phyloP scores from a whole-genome alignment of 2,797 vertebrate species.

The Paedocypris micromegethes region DNA sequence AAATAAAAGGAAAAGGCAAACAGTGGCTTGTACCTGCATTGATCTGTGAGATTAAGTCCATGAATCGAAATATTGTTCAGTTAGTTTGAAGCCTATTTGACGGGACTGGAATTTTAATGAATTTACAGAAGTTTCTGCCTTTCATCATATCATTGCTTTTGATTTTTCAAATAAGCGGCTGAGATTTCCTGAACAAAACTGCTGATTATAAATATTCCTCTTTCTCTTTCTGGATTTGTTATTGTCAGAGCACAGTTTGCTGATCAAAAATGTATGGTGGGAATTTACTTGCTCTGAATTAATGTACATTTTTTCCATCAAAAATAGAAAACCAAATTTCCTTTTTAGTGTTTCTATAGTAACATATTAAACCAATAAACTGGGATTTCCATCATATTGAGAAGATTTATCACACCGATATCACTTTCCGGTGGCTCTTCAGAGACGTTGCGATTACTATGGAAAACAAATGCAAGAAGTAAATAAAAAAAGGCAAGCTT shows the following conservation, averaged over 20 bases:
- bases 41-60: conserved; percentile 18
- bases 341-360: no score
- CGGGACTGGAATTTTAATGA: neutral
- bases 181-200: neutral
- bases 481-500: conserved; percentile 19
- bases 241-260: no score
- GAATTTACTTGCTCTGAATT: conserved; percentile 8
- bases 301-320: conserved; percentile 9
- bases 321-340: conserved; percentile 4
- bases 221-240: no score
- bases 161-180: no score
- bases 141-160: neutral
- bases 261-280: neutral
- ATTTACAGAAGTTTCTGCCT: neutral
- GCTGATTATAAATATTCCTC: conserved; percentile 1
- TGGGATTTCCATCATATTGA: conserved; percentile 2
- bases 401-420: conserved; percentile 2
- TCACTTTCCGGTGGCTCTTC: conserved; percentile 4
- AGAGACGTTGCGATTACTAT: conserved; percentile 18
- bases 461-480: conserved; percentile 17
- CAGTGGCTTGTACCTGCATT: conserved; percentile 18
- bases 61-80: conserved; percentile 4
- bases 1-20: conserved; percentile 17
- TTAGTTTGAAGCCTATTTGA: neutral
- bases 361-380: neutral